Base-by-base conservation (phyloP, 2,888 invertebrate species). In the Cryptocephalus moraei region DNA sequence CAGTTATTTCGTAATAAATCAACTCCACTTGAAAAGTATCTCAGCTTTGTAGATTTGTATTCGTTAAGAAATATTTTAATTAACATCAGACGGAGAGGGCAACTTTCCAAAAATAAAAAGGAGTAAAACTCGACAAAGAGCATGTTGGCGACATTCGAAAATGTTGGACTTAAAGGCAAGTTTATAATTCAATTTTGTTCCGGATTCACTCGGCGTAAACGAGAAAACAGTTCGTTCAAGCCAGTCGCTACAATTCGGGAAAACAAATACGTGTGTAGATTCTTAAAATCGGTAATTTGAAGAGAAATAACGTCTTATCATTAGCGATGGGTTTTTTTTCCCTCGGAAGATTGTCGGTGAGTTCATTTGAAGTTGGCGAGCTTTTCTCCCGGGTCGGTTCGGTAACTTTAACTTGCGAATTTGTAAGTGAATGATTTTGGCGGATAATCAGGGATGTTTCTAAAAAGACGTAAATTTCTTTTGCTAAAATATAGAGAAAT, bases 211-310 rank as follows among this genome's bases (percentile, higher is more conserved):
- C 43, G 39, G 47, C 47, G 44, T 49, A 47, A 47, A 49, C 49
- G 49, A 39, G 47, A 44, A 47, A 49, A 42, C 44, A 44, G 46
- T 49, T 46, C 41, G 49, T 47, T 49, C 47, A 41, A 47, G 47
- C 22, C 49, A 33, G 44, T 41, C 45, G 43, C 43, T 44, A 47
- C 44, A 49, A 49, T 49, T 49, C 46, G 44, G 44, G 46, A 42
- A 47, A 49, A 49, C 44, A 49, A 49, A 47, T 43, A 47, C 46
- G 49, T 47, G 49, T 49, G 49, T 33, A 44, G 49, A 44, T 49
- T 47, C 12, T 41, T 32, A 38, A 49, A 43, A 34, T 22, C 32
- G 13, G 39, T 22, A 34, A 46, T 42, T 34, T 39, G 47, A 47
- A 41, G 33, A 44, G 12, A 36, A 36, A 36, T 36, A 12, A 12